These are phyloP conservation scores for Heliornis fulica DNA, from an alignment of 2,113 vertebrate species.

Conservation along the genomic window DNA sequence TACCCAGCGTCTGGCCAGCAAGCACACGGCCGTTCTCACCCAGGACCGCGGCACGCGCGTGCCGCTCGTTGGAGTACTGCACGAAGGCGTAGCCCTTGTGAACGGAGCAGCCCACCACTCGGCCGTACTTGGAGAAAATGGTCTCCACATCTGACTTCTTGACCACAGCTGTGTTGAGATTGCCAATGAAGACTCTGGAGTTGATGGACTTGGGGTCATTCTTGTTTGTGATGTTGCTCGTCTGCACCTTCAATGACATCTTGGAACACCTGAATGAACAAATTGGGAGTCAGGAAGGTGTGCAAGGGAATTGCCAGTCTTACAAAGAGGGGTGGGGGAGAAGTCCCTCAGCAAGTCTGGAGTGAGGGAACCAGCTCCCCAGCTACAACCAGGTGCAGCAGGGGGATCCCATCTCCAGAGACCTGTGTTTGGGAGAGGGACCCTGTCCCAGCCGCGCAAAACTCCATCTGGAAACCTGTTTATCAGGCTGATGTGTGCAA, in stretches of 20 bases:
- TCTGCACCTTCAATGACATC: constrained; percentile 94
- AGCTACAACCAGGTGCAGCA: background rate
- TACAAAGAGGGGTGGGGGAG: background rate
- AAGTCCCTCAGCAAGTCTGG: background rate
- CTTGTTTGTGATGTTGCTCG: constrained; percentile 96
- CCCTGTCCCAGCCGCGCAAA: background rate
- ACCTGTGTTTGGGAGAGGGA: rapidly evolving
- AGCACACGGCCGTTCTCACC: constrained; percentile 90
- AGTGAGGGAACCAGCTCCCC: background rate
- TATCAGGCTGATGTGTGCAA: background rate
- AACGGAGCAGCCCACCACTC: constrained; percentile 89
- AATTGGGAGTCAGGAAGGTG: background rate
- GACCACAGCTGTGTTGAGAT: constrained; percentile 93
- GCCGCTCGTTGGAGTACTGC: constrained; percentile 89
- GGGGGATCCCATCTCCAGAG: too few relatives aligned
- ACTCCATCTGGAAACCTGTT: background rate
- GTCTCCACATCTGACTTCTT: constrained; percentile 93
- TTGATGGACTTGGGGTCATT: constrained; percentile 95
- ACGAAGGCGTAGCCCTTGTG: constrained; percentile 94
- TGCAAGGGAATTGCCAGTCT: background rate
- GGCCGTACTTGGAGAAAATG: constrained; percentile 92
- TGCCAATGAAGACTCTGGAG: constrained; percentile 94
- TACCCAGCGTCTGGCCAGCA: constrained; percentile 91
- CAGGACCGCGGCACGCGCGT: constrained; percentile 88
- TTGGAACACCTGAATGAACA: constrained; percentile 53